Evolutionary conservation across 1,140 invertebrate species (phyloP).

Genomic region (Bombus huntii): DNA sequence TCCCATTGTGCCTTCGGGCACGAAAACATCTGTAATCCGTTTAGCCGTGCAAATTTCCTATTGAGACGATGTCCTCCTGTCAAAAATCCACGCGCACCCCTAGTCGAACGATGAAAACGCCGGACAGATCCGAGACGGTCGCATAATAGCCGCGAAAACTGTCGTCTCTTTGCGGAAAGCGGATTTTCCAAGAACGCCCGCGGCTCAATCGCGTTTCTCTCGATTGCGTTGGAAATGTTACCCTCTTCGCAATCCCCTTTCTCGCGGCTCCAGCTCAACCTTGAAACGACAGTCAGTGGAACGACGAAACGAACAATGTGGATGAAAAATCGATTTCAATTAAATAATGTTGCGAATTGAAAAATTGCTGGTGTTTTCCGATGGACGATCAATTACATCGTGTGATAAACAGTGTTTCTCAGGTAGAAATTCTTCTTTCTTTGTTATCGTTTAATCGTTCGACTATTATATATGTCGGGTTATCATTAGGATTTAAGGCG

Average conservation of each 20-base stretch:
- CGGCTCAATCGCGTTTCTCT: not conserved
- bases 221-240: not conserved
- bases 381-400: not conserved
- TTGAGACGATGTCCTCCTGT: conserved; percentile 68
- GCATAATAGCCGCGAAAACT: conserved; percentile 48
- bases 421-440: too few relatives aligned
- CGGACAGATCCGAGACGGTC: not conserved
- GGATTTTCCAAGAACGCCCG: conserved; percentile 50
- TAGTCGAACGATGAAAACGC: conserved; percentile 34
- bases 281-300: not conserved
- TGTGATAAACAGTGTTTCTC: too few relatives aligned
- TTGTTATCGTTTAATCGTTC: too few relatives aligned
- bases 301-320: not conserved
- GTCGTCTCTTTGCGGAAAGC: conserved; percentile 53
- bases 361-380: not conserved
- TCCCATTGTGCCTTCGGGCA: conserved; percentile 58
- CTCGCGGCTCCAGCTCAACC: not conserved
- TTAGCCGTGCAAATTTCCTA: conserved; percentile 82
- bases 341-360: not conserved
- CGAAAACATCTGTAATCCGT: conserved; percentile 82
- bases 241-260: not conserved
- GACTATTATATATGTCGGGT: too few relatives aligned
- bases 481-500: too few relatives aligned
- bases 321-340: not conserved
- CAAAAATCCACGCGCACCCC: conserved; percentile 58